Evolutionary conservation across 2,113 vertebrate species (phyloP).

Genomic region (Zosterops borbonicus): DNA sequence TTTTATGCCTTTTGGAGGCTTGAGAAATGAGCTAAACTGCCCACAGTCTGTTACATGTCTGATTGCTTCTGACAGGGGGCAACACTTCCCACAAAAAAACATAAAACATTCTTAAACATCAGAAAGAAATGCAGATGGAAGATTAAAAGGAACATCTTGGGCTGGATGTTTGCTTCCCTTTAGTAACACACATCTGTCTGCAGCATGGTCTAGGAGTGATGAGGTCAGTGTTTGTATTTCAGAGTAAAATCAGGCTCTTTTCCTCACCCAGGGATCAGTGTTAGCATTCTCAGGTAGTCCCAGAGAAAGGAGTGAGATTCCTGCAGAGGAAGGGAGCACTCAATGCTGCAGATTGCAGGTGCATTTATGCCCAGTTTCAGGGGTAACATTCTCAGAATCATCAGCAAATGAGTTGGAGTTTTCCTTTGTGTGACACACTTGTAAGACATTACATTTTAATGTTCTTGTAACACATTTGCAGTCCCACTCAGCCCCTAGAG

Average conservation of each 20-base stretch:
- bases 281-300: not conserved
- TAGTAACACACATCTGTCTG: not conserved
- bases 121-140: not conserved
- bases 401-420: not conserved
- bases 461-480: not conserved
- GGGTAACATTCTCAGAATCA: not conserved
- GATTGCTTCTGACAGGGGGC: constrained; percentile 31
- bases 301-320: not conserved
- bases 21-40: constrained; percentile 16
- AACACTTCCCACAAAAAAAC: constrained; percentile 34
- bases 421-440: not conserved
- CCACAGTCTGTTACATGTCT: not conserved
- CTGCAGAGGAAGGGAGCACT: not conserved
- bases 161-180: not conserved
- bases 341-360: not conserved
- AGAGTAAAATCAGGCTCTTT: not conserved
- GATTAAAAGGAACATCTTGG: not conserved
- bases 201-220: not conserved
- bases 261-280: not conserved
- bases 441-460: not conserved
- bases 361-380: not conserved
- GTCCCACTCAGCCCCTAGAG: not conserved
- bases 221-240: not conserved
- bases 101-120: not conserved
- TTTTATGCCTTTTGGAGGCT: constrained; percentile 21